Conservation (phyloP, 2,888 invertebrate species). For the Troides aeacus region DNA sequence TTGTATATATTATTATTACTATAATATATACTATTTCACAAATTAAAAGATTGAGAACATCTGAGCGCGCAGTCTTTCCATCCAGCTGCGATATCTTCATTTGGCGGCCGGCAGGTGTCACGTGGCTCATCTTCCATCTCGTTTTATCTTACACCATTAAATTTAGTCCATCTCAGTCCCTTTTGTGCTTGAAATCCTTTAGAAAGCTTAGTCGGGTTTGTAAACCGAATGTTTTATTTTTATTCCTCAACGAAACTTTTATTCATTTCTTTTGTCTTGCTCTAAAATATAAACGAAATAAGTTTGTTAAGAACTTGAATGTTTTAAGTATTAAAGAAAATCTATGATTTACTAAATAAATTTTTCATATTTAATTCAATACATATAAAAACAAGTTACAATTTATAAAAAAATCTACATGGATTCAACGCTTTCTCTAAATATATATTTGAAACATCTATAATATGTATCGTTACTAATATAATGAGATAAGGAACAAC, state of each 20-base stretch:
- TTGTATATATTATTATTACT: not conserved
- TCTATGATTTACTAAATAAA: not conserved
- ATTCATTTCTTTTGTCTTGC: conserved; percentile 70
- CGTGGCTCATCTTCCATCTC: conserved; percentile 57
- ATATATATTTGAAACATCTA: no score
- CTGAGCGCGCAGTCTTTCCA: conserved; percentile 58
- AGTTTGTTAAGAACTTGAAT: conserved; percentile 39
- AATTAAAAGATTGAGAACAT: conserved; percentile 48
- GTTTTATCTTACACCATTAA: conserved; percentile 38
- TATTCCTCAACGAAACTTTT: conserved; percentile 60
- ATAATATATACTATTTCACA: no score
- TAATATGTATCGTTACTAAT: no score
- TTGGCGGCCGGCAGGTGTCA: conserved; percentile 79
- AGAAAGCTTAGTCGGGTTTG: conserved; percentile 63
- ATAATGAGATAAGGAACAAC: no score
- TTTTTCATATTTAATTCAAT: not conserved
- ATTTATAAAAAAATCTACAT: no score
- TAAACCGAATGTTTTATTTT: conserved; percentile 47
- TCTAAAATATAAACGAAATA: conserved; percentile 60
- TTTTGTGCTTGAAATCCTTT: conserved; percentile 60
- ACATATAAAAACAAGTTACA: not conserved
- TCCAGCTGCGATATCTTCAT: conserved; percentile 80
- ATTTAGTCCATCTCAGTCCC: conserved; percentile 48
- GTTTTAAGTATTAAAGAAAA: conserved; percentile 30
- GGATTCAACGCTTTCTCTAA: no score